Base-by-base conservation (phyloP, 2,888 invertebrate genomes). In the Melanchra persicariae region DNA sequence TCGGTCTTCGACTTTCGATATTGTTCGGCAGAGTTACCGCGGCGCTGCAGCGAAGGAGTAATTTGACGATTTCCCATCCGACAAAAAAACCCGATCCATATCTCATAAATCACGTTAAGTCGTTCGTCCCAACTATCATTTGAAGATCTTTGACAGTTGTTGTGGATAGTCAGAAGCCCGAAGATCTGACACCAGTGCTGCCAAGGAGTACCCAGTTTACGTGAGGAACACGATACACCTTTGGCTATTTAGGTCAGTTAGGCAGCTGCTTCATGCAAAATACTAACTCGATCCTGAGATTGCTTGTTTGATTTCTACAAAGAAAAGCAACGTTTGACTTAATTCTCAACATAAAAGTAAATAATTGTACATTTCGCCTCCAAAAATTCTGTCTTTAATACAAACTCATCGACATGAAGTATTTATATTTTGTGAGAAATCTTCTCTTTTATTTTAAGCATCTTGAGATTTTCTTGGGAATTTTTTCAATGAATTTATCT, bases 401-500 rank as follows among this genome's bases (percentile, higher is more conserved):
- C 24, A 43, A 73, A 45, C 2, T 30, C 49, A 37, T 72, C 5
- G 17, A 7, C 22, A 10, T 64, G 2, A 58, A 52, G 51, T 58
- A 37, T 64, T 66, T 49, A 26, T 30, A 30, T 52, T 65, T 59
- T 54, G 22, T 40, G 55, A 43, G 24, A 26, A 61, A 51, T 51
- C 8, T 51, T 51, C 15, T 19, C 34, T 45, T 58, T 26, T 65
- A 64, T 63, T 70, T 65, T 19, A 22, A 47, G n/a, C 12, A 24
- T 64, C 47, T 54, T 45, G 43, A 26, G n/a, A 45, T 64, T 61
- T 61, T 51, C 12, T 26, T 43, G 7, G 34, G 43, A 40, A 37
- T 61, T 64, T 68, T 64, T 26, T 34, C 57, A 51, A 73, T 51
- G 26, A 65, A 51, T 63, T 49, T 57, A 47, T 19, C 30, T 63